These are phyloP conservation scores for Microcebus tavaratra DNA, from an alignment of 2,113 vertebrate genomes.

Conservation along the genomic window DNA sequence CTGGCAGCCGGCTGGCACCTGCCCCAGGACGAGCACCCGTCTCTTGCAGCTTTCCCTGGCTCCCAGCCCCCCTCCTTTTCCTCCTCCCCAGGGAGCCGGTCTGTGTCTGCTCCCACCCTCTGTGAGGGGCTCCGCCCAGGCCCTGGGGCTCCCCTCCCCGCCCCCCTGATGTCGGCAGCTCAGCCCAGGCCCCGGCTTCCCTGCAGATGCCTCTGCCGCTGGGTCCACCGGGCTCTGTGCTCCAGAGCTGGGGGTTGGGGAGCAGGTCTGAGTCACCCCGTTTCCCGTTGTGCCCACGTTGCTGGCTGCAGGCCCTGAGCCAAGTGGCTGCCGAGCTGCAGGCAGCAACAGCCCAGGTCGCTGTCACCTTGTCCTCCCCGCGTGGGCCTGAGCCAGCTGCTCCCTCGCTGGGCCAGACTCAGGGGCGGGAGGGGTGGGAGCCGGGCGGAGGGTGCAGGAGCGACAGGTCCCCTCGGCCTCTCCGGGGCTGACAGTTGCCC, in stretches of 20 bases:
- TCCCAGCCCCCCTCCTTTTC: not conserved
- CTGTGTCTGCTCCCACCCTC: not conserved
- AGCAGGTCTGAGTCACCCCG: slow-evolving; percentile 58
- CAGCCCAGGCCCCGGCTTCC: not conserved
- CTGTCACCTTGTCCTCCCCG: slow-evolving; percentile 77
- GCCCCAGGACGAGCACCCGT: not conserved
- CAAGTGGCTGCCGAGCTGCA: slow-evolving; percentile 45
- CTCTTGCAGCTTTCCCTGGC: not conserved
- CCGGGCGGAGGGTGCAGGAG: not conserved
- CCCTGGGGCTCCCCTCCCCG: not conserved
- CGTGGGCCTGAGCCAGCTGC: slow-evolving; percentile 63
- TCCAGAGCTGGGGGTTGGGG: not conserved
- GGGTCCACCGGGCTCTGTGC: not conserved
- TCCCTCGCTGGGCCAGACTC: not conserved
- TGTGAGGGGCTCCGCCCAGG: not conserved
- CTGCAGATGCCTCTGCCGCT: not conserved
- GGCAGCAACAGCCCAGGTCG: slow-evolving; percentile 65
- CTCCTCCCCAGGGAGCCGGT: not conserved
- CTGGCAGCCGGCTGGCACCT: not conserved
- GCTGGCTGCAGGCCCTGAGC: slow-evolving; percentile 63
- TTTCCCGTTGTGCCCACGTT: slow-evolving; percentile 56
- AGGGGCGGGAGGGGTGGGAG: not conserved
- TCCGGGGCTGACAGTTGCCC: not conserved
- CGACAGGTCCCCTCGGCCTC: not conserved
- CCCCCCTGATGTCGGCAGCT: not conserved